phyloP scores from a whole-genome alignment of 2,888 invertebrate species.

The Drosophila parthenogenetica region DNA sequence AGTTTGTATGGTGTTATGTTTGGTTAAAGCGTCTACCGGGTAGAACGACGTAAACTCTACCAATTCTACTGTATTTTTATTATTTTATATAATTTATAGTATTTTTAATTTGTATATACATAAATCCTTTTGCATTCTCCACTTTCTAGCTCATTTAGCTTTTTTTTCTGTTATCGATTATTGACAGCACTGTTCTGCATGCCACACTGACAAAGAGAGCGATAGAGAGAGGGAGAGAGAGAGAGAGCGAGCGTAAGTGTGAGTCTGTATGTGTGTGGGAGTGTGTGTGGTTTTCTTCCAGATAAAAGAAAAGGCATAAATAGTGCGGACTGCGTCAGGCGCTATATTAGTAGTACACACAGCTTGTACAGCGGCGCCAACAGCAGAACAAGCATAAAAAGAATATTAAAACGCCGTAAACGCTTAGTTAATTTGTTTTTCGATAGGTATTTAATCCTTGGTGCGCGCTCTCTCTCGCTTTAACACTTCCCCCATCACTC shows the following conservation, averaged over 20 bases:
- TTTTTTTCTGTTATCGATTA: too few relatives aligned
- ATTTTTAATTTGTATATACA: too few relatives aligned
- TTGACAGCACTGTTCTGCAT: too few relatives aligned
- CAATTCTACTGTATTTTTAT: too few relatives aligned
- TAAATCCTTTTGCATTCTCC: too few relatives aligned
- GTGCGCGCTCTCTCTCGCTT: background rate
- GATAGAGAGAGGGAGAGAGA: conserved; percentile 3
- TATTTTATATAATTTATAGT: too few relatives aligned
- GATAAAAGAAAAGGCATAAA: conserved; percentile 67
- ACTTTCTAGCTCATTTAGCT: too few relatives aligned
- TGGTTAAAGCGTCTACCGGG: too few relatives aligned
- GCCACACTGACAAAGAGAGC: conserved; percentile 1
- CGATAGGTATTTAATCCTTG: conserved; percentile 32
- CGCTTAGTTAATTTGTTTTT: background rate
- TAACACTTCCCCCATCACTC: background rate
- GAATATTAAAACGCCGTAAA: background rate
- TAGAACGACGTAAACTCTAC: too few relatives aligned
- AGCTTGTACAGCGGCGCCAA: conserved; percentile 48
- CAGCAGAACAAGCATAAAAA: conserved; percentile 13
- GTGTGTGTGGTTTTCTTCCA: conserved; percentile 25
- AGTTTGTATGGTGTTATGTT: too few relatives aligned
- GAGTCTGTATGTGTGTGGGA: background rate
- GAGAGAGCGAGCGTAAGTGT: conserved; percentile 12
- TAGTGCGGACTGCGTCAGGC: conserved; percentile 51
- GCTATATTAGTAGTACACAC: conserved; percentile 58